phyloP scores from a whole-genome alignment of 2,113 vertebrate species.

The Coracopsis vasa region DNA sequence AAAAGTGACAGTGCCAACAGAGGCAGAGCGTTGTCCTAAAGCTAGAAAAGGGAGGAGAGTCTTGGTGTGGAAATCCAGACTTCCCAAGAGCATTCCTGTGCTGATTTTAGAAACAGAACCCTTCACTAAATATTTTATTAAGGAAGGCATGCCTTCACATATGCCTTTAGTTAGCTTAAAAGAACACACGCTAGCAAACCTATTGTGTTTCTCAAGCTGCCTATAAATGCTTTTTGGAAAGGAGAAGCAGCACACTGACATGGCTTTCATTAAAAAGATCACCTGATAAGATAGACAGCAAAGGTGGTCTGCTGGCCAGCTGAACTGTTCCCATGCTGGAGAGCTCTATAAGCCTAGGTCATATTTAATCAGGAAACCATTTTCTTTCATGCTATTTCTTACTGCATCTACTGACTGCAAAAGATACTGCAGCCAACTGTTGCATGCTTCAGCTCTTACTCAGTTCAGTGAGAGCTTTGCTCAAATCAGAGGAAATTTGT shows the following conservation, averaged over 20 bases:
- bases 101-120: background rate
- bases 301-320: background rate
- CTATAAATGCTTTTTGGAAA: background rate
- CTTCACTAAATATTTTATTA: conserved; percentile 31
- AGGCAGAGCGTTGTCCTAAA: background rate
- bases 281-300: background rate
- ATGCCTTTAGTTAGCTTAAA: background rate
- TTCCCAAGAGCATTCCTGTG: background rate
- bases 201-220: background rate
- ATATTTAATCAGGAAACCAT: background rate
- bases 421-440: background rate
- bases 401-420: background rate
- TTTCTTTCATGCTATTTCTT: background rate
- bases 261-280: background rate
- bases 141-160: background rate
- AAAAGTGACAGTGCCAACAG: background rate
- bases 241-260: background rate
- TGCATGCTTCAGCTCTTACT: background rate
- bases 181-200: background rate
- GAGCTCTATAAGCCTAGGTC: background rate
- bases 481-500: background rate
- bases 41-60: background rate
- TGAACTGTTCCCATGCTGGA: background rate
- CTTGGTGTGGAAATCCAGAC: conserved; percentile 21
- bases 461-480: background rate